Conservation (phyloP, 1,140 invertebrate genomes). For the Bombus breviceps region DNA sequence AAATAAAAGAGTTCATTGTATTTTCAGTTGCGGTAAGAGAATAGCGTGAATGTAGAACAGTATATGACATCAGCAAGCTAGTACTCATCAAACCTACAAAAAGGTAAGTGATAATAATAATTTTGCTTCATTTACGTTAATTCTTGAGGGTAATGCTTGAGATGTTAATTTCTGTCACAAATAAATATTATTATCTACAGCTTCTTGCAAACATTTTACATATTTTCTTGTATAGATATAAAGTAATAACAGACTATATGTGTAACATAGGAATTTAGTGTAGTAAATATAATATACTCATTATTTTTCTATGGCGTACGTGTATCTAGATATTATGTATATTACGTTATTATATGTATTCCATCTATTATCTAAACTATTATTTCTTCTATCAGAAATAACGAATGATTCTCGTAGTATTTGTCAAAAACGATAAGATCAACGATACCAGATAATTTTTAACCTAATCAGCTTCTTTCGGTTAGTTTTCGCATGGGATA, state of each 20-base stretch:
- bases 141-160: background rate
- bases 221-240: background rate
- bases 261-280: background rate
- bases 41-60: background rate
- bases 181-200: background rate
- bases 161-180: background rate
- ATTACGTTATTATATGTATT: background rate
- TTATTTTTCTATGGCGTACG: background rate
- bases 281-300: background rate
- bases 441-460: constrained; percentile 6
- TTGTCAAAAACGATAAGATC: background rate
- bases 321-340: too few species aligned
- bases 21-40: background rate
- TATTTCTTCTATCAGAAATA: too few species aligned
- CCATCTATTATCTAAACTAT: background rate
- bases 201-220: background rate
- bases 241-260: background rate
- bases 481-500: background rate
- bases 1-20: background rate
- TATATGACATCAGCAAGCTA: background rate
- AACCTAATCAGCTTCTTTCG: constrained; percentile 1
- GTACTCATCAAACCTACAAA: background rate
- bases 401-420: background rate
- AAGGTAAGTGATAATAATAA: background rate
- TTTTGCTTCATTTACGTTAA: background rate